Evolutionary conservation across 2,888 invertebrate species (phyloP).

Genomic region (Artemia sp.): DNA sequence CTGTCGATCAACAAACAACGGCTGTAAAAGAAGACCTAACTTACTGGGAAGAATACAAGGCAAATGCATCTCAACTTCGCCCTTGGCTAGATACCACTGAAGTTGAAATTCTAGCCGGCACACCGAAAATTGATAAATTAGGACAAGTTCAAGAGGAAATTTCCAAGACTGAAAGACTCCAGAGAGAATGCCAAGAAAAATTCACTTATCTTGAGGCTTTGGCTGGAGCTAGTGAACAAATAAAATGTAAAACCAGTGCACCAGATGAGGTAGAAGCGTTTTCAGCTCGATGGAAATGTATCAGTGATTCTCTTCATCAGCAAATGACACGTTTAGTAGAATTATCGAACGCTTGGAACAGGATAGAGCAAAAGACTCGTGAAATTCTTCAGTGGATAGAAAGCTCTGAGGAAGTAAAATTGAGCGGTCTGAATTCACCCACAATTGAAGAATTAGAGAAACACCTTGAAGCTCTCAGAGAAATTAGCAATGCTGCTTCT

Average conservation of each 20-base stretch:
- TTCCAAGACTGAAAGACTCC: slow-evolving; percentile 49
- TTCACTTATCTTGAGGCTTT: slow-evolving; percentile 54
- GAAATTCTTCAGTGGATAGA: slow-evolving; percentile 56
- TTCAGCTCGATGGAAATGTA: slow-evolving; percentile 57
- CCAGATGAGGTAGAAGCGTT: slow-evolving; percentile 69
- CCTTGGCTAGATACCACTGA: slow-evolving; percentile 80
- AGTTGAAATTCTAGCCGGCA: slow-evolving; percentile 49
- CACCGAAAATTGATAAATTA: slow-evolving; percentile 56
- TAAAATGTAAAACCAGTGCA: slow-evolving; percentile 54
- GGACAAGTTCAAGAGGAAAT: slow-evolving; percentile 64
- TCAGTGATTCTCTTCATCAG: slow-evolving; percentile 56
- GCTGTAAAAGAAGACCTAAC: slow-evolving; percentile 57
- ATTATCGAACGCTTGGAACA: slow-evolving; percentile 58
- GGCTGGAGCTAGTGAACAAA: slow-evolving; percentile 52
- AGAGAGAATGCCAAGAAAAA: slow-evolving; percentile 58
- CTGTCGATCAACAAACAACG: slow-evolving; percentile 55
- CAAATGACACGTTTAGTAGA: slow-evolving; percentile 60
- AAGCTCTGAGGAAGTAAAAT: slow-evolving; percentile 34
- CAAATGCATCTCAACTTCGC: slow-evolving; percentile 48
- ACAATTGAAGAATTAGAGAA: slow-evolving; percentile 50
- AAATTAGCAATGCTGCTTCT: slow-evolving; percentile 56
- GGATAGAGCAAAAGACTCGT: slow-evolving; percentile 56
- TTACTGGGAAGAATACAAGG: slow-evolving; percentile 69
- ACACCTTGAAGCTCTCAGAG: slow-evolving; percentile 45
- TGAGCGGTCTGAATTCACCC: slow-evolving; percentile 27